Percentiles rank a stretch among this genome's conserved stretches.
phyloP scores from a whole-genome alignment of 1,140 invertebrate species.

The Chlorops oryzae region DNA sequence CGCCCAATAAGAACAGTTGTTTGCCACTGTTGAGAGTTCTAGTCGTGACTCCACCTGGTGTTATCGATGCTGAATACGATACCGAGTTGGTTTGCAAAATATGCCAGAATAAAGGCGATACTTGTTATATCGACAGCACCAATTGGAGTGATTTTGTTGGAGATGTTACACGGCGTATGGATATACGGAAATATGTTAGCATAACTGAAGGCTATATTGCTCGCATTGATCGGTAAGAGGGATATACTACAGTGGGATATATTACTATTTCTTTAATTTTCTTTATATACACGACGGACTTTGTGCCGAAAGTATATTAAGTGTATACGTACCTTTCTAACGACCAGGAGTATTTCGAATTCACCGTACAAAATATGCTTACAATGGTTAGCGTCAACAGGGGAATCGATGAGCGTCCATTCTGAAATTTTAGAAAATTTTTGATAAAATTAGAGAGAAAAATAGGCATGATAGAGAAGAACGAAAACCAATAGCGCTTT shows the following conservation, averaged over 20 bases:
- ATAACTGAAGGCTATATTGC: conserved; percentile 25
- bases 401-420: too few species aligned
- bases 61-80: conserved; percentile 33
- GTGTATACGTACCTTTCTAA: too few species aligned
- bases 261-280: neutral
- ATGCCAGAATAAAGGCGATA: neutral
- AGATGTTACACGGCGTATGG: conserved; percentile 24
- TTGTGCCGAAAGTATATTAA: too few species aligned
- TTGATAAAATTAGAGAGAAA: too few species aligned
- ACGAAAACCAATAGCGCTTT: too few species aligned
- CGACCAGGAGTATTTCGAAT: too few species aligned
- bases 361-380: too few species aligned
- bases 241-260: neutral
- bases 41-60: conserved; percentile 21
- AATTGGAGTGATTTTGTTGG: conserved; percentile 24
- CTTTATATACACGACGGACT: neutral
- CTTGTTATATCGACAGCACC: conserved; percentile 21
- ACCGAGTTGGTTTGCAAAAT: conserved; percentile 23
- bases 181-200: conserved; percentile 28
- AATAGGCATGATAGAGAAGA: too few species aligned
- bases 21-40: conserved; percentile 22
- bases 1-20: conserved; percentile 22
- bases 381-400: too few species aligned
- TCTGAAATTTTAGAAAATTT: too few species aligned
- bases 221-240: conserved; percentile 21